Percentiles rank a stretch among this genome's conserved stretches.
Evolutionary conservation across 2,113 vertebrate genomes (phyloP).

Genomic region (Sphaerodactylus townsendi): DNA sequence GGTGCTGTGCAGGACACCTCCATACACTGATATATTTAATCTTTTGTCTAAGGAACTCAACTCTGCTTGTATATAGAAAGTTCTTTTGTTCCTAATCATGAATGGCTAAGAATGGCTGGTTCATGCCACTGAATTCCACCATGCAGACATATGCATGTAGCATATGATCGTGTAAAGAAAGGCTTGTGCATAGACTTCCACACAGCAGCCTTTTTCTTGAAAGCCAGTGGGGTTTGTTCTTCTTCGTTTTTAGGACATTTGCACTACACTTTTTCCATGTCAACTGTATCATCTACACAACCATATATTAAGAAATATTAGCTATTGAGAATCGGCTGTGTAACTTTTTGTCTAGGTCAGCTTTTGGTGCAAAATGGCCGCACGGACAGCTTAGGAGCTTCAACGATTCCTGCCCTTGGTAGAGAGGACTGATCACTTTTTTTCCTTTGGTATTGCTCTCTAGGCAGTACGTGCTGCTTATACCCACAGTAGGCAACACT

Average conservation of each 20-base stretch:
- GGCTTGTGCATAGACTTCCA: neutral
- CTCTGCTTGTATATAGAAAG: neutral
- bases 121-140: neutral
- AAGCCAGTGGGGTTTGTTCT: no score
- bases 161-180: neutral
- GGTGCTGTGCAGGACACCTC: neutral
- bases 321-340: neutral
- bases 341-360: neutral
- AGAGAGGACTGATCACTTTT: neutral
- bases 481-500: rapidly evolving
- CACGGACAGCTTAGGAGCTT: neutral
- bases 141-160: neutral
- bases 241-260: neutral
- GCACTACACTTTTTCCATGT: neutral
- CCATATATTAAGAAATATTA: neutral
- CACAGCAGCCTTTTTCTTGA: neutral
- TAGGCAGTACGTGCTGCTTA: rapidly evolving
- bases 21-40: neutral
- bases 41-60: neutral
- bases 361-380: neutral
- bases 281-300: neutral
- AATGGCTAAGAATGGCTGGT: neutral
- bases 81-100: neutral
- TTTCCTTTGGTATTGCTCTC: neutral
- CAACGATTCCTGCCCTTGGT: neutral